These are phyloP conservation scores for Cepaea nemoralis DNA, from an alignment of 1,140 invertebrate genomes.

Conservation along the genomic window DNA sequence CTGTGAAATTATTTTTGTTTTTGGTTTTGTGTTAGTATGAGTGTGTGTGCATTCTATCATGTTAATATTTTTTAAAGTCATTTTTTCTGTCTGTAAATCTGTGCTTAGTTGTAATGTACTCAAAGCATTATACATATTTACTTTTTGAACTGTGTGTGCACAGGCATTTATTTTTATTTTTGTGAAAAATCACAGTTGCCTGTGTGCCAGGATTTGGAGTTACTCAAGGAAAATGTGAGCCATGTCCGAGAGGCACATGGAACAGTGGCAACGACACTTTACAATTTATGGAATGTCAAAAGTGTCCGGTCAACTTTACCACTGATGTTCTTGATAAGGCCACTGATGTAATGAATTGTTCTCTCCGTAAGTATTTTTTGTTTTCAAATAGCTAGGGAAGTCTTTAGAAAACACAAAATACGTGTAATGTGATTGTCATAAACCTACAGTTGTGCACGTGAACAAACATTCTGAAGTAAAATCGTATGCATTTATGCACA, in stretches of 20 bases:
- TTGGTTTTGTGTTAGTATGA: too few relatives aligned
- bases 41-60: too few relatives aligned
- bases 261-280: constrained; percentile 44
- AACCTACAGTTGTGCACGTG: too few relatives aligned
- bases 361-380: constrained; percentile 29
- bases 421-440: too few relatives aligned
- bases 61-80: too few relatives aligned
- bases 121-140: too few relatives aligned
- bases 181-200: neutral
- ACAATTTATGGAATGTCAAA: constrained; percentile 41
- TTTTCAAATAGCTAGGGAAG: too few relatives aligned
- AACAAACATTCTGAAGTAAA: too few relatives aligned
- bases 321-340: constrained; percentile 41
- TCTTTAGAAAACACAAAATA: too few relatives aligned
- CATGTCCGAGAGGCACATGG: constrained; percentile 45
- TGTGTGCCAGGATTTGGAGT: constrained; percentile 31
- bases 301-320: constrained; percentile 42
- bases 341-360: constrained; percentile 33
- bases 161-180: neutral
- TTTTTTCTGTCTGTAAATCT: too few relatives aligned
- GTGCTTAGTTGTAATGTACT: too few relatives aligned
- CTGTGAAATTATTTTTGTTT: neutral
- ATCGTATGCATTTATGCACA: too few relatives aligned
- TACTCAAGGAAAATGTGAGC: constrained; percentile 35
- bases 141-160: neutral